Conservation (phyloP, 1,140 invertebrate genomes). For the Drosophila mauritiana region DNA sequence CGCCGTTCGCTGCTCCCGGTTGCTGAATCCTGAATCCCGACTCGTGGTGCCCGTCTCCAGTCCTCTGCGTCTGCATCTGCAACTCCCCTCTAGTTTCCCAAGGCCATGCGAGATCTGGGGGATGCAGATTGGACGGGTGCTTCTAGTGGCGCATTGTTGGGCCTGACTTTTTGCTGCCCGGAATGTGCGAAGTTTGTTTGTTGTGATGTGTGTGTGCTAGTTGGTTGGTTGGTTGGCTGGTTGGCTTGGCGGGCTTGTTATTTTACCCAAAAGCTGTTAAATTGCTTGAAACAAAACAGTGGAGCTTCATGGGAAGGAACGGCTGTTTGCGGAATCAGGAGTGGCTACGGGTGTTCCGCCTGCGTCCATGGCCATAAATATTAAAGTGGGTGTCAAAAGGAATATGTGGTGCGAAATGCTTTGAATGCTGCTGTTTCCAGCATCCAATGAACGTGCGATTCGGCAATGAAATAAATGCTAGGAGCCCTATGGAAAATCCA, state of each 20-base stretch:
- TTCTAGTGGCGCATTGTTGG: conserved; percentile 66
- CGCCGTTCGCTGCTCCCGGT: background rate
- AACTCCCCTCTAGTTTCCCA: background rate
- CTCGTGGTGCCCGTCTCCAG: background rate
- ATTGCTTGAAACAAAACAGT: conserved; percentile 77
- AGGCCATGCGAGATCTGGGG: background rate
- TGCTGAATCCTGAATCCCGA: conserved; percentile 7
- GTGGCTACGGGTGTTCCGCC: background rate
- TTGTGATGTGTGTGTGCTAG: conserved; percentile 38
- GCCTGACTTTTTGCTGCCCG: conserved; percentile 72
- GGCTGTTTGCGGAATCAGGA: conserved; percentile 19
- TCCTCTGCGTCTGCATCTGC: conserved; percentile 13
- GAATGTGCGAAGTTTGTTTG: conserved; percentile 58
- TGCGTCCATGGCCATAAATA: conserved; percentile 61
- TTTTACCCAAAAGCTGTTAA: conserved; percentile 83
- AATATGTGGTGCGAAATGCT: conserved; percentile 66
- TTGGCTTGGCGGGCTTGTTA: conserved; percentile 65
- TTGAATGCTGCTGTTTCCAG: conserved; percentile 23
- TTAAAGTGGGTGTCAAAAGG: conserved; percentile 62
- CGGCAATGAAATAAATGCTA: conserved; percentile 41
- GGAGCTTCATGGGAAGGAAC: conserved; percentile 41
- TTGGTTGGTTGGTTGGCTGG: background rate
- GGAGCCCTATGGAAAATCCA: conserved; percentile 1
- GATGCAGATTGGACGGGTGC: conserved; percentile 1
- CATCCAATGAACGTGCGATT: conserved; percentile 20